A percentile compares a stretch with the other conserved stretches of the same genome.
phyloP scores from a whole-genome alignment of 2,113 vertebrate genomes.

The Pseudorectes ferrugineus region DNA sequence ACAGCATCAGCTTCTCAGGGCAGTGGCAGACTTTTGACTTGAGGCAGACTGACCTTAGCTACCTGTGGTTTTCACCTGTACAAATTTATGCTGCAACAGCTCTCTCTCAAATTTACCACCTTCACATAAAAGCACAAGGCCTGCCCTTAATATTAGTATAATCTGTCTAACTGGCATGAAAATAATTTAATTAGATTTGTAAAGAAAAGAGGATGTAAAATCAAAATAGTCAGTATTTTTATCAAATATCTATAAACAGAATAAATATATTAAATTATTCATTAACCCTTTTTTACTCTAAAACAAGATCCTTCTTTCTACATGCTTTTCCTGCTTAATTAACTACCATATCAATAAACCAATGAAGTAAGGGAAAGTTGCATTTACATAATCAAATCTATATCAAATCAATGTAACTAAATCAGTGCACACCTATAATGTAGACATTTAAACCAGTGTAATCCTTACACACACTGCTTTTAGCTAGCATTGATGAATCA shows the following conservation, averaged over 20 bases:
- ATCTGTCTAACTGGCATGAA: neutral
- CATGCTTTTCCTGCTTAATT: neutral
- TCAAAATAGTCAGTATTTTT: neutral
- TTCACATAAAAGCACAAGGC: neutral
- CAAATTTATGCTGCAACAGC: neutral
- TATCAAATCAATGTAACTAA: conserved; percentile 17
- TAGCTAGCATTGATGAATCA: neutral
- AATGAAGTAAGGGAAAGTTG: neutral
- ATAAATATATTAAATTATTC: neutral
- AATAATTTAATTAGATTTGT: neutral
- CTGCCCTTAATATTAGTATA: neutral
- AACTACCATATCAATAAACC: conserved; percentile 22
- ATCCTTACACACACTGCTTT: neutral
- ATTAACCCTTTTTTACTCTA: neutral
- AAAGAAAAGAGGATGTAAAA: neutral
- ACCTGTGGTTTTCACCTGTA: neutral
- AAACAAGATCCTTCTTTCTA: neutral
- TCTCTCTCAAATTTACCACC: neutral
- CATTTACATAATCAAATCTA: conserved; percentile 10
- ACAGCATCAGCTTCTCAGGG: neutral
- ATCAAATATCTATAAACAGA: neutral
- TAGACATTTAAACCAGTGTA: neutral
- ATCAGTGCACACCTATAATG: neutral
- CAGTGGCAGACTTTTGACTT: neutral
- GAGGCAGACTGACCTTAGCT: neutral